These are phyloP conservation scores for Cacoxenus indagator DNA, from an alignment of 2,888 invertebrate species.

Conservation along the genomic window DNA sequence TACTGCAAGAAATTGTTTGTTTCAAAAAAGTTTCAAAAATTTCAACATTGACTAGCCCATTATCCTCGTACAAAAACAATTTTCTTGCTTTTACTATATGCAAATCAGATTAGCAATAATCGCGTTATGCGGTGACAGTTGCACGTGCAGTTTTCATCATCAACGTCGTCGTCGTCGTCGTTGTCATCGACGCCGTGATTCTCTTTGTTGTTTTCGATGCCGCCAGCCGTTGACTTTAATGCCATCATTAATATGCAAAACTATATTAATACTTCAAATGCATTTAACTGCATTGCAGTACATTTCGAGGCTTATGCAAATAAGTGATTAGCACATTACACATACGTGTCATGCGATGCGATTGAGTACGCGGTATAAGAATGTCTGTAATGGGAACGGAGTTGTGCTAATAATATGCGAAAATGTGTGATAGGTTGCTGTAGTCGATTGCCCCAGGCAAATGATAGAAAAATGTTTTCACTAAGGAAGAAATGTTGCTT, in stretches of 20 bases:
- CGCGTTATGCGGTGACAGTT: neutral
- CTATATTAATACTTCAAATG: slow-evolving; percentile 29
- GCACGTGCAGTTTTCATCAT: neutral
- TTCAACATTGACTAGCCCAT: no score
- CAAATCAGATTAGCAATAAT: neutral
- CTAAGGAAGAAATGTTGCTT: neutral
- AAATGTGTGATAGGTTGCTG: neutral
- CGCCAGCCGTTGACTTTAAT: slow-evolving; percentile 33
- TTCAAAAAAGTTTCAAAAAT: no score
- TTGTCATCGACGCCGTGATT: neutral
- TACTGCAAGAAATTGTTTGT: no score
- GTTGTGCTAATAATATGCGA: neutral
- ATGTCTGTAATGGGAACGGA: slow-evolving; percentile 39
- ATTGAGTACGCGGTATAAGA: slow-evolving; percentile 35
- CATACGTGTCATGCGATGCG: slow-evolving; percentile 13
- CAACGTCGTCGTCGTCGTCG: neutral
- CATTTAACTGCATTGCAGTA: slow-evolving; percentile 38
- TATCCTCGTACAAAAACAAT: neutral
- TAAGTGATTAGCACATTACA: slow-evolving; percentile 36
- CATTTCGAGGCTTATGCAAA: slow-evolving; percentile 44
- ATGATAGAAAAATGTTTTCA: neutral
- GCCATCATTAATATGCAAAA: slow-evolving; percentile 23
- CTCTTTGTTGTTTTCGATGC: slow-evolving; percentile 10
- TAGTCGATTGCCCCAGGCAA: neutral
- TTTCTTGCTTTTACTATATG: neutral